Base-by-base conservation (phyloP, 2,888 invertebrate species). In the Venustoraphidia nigricollis region DNA sequence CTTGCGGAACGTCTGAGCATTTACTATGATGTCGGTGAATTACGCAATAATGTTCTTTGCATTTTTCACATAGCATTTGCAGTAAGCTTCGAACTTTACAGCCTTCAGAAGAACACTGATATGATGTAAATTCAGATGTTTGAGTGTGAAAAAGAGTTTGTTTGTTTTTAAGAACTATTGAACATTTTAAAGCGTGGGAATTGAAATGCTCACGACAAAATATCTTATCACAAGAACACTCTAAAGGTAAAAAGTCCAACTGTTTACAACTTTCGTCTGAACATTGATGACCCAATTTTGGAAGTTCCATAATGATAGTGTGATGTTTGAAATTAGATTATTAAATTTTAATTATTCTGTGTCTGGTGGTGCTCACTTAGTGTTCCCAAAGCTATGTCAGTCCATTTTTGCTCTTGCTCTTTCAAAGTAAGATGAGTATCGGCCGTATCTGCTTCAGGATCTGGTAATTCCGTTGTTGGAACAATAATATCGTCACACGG, bases 401-500 rank as follows among this genome's bases (percentile, higher is more conserved):
- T 68, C 74, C 73, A 74, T 65, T 76, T 75, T 60, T 81, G 79
- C 60, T 88, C 87, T 62, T 86, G 88, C 65, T 95, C 93, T 61
- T 84, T 85, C 8, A 94, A 69, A 0, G 92, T 92, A 62, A 93
- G 79, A 60, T 87, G 87, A 4, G 89, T 84, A 68, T 93, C 93
- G 17, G 88, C 91, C 56, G 86, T 87, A 65, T 95, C 94, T 2
- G 91, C 88, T 64, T 91, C 91, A 1, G 89, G 89, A 70, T 95
- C 94, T 1, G 94, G 90, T 45, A 95, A 70, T 68, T 94, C 93
- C 60, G 84, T 79, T 45, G 82, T 64, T 2, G 94, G 94, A 8
- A 95, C 92, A 47, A 69, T 62, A 56, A 88, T 88, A 60, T 92
- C 91, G 65, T 93, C 92, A 57, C 81, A 76, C 4, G 89, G 88